A percentile compares a stretch with the other conserved stretches of the same genome.
These are phyloP conservation scores for Belonocnema kinseyi DNA, from an alignment of 1,140 invertebrate species.

Conservation along the genomic window DNA sequence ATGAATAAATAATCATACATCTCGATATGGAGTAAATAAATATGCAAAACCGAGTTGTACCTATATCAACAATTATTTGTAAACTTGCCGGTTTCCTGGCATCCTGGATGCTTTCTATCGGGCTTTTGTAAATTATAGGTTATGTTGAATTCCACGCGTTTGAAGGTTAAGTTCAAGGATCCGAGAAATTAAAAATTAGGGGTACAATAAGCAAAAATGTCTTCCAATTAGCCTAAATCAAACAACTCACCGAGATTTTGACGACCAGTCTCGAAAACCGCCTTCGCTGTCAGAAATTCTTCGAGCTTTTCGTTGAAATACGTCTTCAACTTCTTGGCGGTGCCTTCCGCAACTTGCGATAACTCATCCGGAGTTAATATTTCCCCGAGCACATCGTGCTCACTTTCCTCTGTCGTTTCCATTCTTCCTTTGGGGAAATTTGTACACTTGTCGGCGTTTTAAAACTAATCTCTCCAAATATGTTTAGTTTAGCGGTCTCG, in stretches of 20 bases:
- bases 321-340: conserved; percentile 78
- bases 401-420: conserved; percentile 61
- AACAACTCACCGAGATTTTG: conserved; percentile 76
- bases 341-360: conserved; percentile 69
- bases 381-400: conserved; percentile 61
- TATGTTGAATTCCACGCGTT: conserved; percentile 24
- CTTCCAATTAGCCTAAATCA: conserved; percentile 28
- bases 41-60: too few relatives aligned
- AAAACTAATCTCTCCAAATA: conserved; percentile 12
- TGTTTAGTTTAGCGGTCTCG: background rate
- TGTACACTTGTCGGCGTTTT: conserved; percentile 1
- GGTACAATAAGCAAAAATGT: conserved; percentile 26
- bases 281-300: conserved; percentile 83
- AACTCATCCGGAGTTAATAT: conserved; percentile 72
- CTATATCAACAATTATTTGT: too few relatives aligned
- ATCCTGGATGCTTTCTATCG: background rate
- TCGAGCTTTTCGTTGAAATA: conserved; percentile 81
- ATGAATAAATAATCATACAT: background rate
- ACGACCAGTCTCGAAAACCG: conserved; percentile 80
- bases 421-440: conserved; percentile 43
- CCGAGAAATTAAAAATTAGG: background rate
- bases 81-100: too few relatives aligned
- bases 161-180: conserved; percentile 14
- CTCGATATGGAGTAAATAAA: too few relatives aligned
- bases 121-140: conserved; percentile 33